Conservation (phyloP, 2,113 vertebrate species). For the Xyrauchen texanus region DNA sequence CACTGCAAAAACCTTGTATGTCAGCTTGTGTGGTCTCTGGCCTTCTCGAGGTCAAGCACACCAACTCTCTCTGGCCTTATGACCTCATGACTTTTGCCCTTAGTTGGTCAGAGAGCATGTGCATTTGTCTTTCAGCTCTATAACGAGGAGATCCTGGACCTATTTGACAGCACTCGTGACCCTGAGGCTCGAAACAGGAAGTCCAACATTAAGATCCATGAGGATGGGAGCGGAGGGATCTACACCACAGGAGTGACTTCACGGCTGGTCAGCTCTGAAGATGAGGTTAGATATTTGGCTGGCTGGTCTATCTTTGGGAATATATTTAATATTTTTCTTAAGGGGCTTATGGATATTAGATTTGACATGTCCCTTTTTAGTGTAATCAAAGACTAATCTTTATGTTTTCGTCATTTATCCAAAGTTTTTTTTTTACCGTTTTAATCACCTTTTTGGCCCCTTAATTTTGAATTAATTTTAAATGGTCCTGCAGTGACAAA, state of each 20-base stretch:
- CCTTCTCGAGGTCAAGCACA: not conserved
- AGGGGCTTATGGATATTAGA: too few relatives aligned
- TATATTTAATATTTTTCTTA: too few relatives aligned
- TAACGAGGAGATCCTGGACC: constrained; percentile 95
- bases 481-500: too few relatives aligned
- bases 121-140: constrained; percentile 79
- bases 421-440: too few relatives aligned
- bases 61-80: constrained; percentile 6
- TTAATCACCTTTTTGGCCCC: too few relatives aligned
- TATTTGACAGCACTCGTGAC: constrained; percentile 89
- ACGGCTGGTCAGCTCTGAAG: constrained; percentile 87
- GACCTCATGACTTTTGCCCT: constrained; percentile 30
- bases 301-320: too few relatives aligned
- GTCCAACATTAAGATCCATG: constrained; percentile 95
- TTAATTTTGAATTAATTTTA: too few relatives aligned
- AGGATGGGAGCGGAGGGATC: constrained; percentile 87
- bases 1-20: not conserved
- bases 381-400: too few relatives aligned
- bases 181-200: constrained; percentile 83
- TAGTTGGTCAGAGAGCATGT: not conserved
- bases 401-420: too few relatives aligned
- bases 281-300: constrained; percentile 78
- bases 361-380: too few relatives aligned
- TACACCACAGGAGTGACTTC: constrained; percentile 92
- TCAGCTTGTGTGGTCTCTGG: constrained; percentile 31